Evolutionary conservation across 2,888 invertebrate genomes (phyloP).

Genomic region (Lasioglossum calceatum): DNA sequence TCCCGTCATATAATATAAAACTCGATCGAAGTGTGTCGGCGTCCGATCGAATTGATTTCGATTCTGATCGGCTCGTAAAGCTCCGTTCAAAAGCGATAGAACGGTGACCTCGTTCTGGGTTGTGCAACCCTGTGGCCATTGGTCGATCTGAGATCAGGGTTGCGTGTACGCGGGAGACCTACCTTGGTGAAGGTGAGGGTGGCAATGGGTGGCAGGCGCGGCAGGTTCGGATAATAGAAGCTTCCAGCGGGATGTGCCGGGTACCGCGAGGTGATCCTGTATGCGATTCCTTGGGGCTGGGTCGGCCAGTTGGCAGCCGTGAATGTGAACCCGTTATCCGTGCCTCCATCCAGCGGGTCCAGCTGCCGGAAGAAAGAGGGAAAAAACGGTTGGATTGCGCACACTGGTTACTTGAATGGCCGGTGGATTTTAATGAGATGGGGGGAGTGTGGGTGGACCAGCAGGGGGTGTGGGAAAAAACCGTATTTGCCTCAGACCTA

Average conservation of each 20-base stretch:
- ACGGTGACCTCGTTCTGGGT: background rate
- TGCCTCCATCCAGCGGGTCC: conserved; percentile 96
- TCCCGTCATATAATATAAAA: background rate
- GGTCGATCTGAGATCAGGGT: background rate
- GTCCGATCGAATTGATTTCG: background rate
- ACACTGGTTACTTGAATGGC: conserved; percentile 22
- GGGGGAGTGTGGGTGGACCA: background rate
- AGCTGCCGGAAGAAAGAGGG: conserved; percentile 84
- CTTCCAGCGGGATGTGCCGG: conserved; percentile 97
- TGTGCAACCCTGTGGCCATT: background rate
- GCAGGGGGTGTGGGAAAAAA: background rate
- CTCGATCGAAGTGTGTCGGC: background rate
- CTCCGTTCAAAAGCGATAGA: background rate
- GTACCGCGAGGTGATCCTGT: conserved; percentile 94
- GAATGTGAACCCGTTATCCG: conserved; percentile 97
- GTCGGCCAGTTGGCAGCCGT: conserved; percentile 99
- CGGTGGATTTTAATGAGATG: conserved; percentile 60
- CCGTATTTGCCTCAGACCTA: conserved; percentile 8
- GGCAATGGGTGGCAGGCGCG: conserved; percentile 94
- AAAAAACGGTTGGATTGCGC: background rate
- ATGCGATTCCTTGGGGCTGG: conserved; percentile 94
- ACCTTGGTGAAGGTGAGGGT: conserved; percentile 97
- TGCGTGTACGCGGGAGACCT: conserved; percentile 57
- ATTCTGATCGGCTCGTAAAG: background rate
- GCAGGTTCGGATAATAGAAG: conserved; percentile 96